phyloP scores from a whole-genome alignment of 2,797 vertebrate genomes.

The Anniella stebbinsi region DNA sequence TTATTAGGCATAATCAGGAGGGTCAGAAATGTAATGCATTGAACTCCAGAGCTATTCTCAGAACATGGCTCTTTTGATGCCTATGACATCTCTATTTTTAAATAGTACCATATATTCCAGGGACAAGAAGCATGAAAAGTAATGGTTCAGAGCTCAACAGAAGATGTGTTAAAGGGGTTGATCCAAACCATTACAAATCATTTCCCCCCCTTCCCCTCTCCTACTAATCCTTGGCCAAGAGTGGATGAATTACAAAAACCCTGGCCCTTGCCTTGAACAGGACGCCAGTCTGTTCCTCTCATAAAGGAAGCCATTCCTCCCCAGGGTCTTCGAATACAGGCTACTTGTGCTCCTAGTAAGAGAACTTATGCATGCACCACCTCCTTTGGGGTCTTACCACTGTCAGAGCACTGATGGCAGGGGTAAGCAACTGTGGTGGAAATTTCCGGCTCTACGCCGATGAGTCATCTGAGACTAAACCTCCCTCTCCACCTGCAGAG shows the following conservation, averaged over 20 bases:
- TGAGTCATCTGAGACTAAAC: too few relatives aligned
- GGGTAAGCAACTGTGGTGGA: too few relatives aligned
- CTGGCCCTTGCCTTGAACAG: background rate
- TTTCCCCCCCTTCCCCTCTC: background rate
- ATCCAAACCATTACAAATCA: background rate
- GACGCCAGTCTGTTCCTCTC: background rate
- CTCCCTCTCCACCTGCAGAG: too few relatives aligned
- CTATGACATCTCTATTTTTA: background rate
- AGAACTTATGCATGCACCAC: background rate
- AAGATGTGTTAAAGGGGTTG: background rate
- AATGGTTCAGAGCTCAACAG: background rate
- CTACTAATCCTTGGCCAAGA: background rate
- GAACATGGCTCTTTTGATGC: background rate
- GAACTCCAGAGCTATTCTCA: background rate
- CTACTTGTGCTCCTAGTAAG: background rate
- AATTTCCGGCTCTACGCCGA: too few relatives aligned
- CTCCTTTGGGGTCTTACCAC: too few relatives aligned
- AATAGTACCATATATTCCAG: background rate
- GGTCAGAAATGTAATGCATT: background rate
- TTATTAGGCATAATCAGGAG: background rate
- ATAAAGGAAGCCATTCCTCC: background rate
- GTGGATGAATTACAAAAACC: too few relatives aligned
- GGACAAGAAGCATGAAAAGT: background rate
- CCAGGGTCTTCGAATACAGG: background rate
- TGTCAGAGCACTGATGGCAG: background rate